Evolutionary conservation across 2,888 invertebrate genomes (phyloP).

Genomic region (Eupithecia tripunctaria): DNA sequence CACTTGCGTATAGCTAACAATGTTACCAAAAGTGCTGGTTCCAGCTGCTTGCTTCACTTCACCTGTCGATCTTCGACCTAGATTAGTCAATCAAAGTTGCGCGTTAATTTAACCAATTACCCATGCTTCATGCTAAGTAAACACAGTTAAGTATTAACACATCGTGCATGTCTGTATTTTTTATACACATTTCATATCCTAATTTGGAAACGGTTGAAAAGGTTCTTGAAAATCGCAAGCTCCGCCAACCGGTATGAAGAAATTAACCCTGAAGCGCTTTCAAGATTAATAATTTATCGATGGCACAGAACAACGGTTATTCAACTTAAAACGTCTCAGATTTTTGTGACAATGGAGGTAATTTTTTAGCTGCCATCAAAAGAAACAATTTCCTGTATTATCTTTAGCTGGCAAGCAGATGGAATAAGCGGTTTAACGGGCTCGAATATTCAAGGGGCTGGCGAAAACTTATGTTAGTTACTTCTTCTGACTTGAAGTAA

Average conservation of each 20-base stretch:
- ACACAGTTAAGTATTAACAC: constrained; percentile 1
- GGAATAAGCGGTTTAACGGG: constrained; percentile 30
- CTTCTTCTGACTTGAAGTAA: not conserved
- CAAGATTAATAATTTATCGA: not conserved
- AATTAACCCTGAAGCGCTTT: not conserved
- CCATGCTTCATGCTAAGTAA: constrained; percentile 3
- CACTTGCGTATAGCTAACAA: not conserved
- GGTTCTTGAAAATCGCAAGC: not conserved
- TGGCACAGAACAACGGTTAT: constrained; percentile 3
- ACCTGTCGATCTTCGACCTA: constrained; percentile 10
- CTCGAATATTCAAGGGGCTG: not conserved
- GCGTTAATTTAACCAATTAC: not conserved
- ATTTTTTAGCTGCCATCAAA: constrained; percentile 16
- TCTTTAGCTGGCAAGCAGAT: constrained; percentile 27
- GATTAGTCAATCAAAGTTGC: constrained; percentile 14
- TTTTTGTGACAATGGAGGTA: not conserved
- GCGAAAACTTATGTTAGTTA: not conserved
- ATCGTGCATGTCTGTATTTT: not conserved
- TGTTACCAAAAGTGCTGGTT: not conserved
- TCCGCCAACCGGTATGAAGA: not conserved
- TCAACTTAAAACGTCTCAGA: constrained; percentile 17
- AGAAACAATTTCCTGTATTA: constrained; percentile 24
- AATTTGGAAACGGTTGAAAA: not conserved
- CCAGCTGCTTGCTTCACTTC: not conserved
- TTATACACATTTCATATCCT: not conserved